Base-by-base conservation (phyloP, 2,888 invertebrate species). In the Strigamia transsilvanica region DNA sequence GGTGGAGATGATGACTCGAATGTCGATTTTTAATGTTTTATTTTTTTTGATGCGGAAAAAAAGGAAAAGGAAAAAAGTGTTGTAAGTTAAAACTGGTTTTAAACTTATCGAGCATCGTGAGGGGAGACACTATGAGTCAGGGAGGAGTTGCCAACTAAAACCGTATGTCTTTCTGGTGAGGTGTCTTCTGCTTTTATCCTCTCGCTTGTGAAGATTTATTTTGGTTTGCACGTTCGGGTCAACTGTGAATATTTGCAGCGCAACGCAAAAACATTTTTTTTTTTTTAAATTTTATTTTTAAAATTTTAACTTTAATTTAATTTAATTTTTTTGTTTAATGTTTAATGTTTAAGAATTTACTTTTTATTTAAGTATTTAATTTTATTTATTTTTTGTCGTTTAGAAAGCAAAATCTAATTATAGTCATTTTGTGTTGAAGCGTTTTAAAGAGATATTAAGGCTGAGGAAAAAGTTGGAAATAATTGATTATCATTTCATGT, bases 51-150 rank as follows among this genome's bases (percentile, higher is more conserved):
- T 56, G 1, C 18, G 56, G 18, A 56, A 56, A 56, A 56, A 56
- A 56, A 18, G 21, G 21, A 18, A 18, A 38, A 38, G 6, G 21
- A 1, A 18, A 73, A 73, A 73, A 73, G 73, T 73, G 73, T 32
- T 23, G 73, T 23, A 73, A 73, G 73, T 73, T 56, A 73, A 73
- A 73, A 73, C 73, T 73, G 73, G 73, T 73, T 73, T 73, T 73
- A 73, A 73, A 73, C 73, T 73, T 73, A 73, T 32, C 73, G 23
- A 32, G 73, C 73, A 73, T 73, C 73, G 32, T 32, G 73, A 73
- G 73, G 73, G 73, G 73, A 73, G 73, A 73, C 73, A 73, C 73
- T 73, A 73, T 73, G 73, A 73, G 73, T 73, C 73, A 73, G 73
- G 73, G 73, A 73, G 73, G 73, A 73, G 73, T 73, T 73, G 73